A percentile compares a stretch with the other conserved stretches of the same genome.
These are phyloP conservation scores for Fukomys damarensis DNA, from an alignment of 2,113 vertebrate genomes.

Conservation along the genomic window DNA sequence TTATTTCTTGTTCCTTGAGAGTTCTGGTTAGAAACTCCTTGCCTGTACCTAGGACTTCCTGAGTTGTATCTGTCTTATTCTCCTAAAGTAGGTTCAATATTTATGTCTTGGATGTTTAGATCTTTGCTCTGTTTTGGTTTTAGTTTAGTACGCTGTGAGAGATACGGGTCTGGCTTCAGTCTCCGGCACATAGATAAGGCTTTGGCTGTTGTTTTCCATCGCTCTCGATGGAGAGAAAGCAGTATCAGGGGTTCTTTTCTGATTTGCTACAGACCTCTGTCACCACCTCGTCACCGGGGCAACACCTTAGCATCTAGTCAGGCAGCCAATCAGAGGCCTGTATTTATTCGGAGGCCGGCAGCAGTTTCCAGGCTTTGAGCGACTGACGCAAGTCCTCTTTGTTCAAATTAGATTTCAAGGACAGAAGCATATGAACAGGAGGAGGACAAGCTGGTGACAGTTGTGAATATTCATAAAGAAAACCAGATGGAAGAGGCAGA, in stretches of 20 bases:
- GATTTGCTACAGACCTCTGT: neutral
- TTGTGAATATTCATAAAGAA: neutral
- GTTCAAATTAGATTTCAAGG: slow-evolving; percentile 6
- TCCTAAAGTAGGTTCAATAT: neutral
- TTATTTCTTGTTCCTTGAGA: neutral
- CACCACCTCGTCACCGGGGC: neutral
- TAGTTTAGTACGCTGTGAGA: neutral
- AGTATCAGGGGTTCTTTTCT: neutral
- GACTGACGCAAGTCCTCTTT: neutral
- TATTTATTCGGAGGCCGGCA: neutral
- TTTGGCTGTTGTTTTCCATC: neutral
- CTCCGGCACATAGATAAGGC: neutral
- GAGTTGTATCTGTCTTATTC: neutral
- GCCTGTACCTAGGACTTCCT: neutral
- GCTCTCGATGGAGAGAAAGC: neutral
- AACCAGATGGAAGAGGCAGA: neutral
- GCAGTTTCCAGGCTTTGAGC: neutral
- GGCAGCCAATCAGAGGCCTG: neutral
- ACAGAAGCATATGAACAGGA: neutral
- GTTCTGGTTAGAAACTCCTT: neutral
- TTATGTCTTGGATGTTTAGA: neutral
- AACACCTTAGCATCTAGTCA: neutral
- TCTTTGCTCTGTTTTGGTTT: neutral
- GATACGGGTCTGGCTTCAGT: neutral
- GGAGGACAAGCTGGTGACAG: neutral